A percentile compares a stretch with the other conserved stretches of the same genome.
phyloP scores from a whole-genome alignment of 2,888 invertebrate species.

The Oscheius sp. region DNA sequence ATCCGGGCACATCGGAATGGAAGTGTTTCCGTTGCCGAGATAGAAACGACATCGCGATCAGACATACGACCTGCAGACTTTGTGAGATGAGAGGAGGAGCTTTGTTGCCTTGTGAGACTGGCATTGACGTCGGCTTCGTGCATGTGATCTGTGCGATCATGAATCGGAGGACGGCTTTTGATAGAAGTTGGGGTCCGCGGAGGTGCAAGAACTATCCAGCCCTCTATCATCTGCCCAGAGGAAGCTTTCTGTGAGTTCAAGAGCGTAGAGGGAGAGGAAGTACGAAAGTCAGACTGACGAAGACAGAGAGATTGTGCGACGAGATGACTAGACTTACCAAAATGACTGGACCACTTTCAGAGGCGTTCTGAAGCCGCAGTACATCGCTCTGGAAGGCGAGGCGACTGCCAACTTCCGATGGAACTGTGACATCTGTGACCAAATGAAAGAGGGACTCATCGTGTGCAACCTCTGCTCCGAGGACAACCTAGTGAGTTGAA shows the following conservation, averaged over 20 bases:
- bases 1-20: constrained; percentile 40
- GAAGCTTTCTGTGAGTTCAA: constrained; percentile 26
- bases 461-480: constrained; percentile 42
- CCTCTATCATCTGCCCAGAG: constrained; percentile 26
- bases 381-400: constrained; percentile 38
- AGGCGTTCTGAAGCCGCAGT: constrained; percentile 15
- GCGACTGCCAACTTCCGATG: constrained; percentile 40
- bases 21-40: constrained; percentile 57
- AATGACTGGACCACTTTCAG: neutral
- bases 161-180: constrained; percentile 29
- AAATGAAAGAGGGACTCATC: constrained; percentile 40
- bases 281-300: too few species aligned
- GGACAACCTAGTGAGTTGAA: neutral
- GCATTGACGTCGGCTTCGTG: constrained; percentile 52
- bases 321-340: neutral
- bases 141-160: constrained; percentile 66
- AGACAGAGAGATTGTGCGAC: neutral
- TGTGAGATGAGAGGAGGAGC: constrained; percentile 68
- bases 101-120: constrained; percentile 45
- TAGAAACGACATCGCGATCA: constrained; percentile 47
- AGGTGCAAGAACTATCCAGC: constrained; percentile 37
- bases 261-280: too few species aligned
- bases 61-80: constrained; percentile 53
- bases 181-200: constrained; percentile 37
- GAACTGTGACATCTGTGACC: constrained; percentile 46